phyloP scores from a whole-genome alignment of 1,140 invertebrate genomes.

The Manduca sexta region DNA sequence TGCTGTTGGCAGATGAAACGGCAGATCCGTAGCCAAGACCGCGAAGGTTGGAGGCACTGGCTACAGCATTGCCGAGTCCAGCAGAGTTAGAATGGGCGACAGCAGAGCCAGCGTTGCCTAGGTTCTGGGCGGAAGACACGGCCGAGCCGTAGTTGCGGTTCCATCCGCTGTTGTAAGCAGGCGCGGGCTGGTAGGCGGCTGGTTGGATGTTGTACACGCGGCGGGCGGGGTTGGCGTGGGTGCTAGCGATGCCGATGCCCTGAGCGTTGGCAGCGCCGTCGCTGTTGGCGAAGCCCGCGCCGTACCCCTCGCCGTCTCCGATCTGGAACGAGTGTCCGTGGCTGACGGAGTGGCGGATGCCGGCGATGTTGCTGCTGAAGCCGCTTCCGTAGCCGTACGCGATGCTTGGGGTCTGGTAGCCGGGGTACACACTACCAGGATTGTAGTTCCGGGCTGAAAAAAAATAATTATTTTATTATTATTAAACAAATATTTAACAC shows the following conservation, averaged over 20 bases:
- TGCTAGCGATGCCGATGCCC: constrained; percentile 7
- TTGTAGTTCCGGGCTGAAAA: constrained; percentile 5
- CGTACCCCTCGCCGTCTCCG: constrained; percentile 47
- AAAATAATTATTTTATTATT: too few species aligned
- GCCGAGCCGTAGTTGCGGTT: constrained; percentile 28
- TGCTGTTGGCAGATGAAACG: constrained; percentile 25
- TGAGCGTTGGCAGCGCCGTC: constrained; percentile 22
- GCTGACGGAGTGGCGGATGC: constrained; percentile 48
- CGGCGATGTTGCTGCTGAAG: constrained; percentile 57
- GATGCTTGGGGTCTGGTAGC: constrained; percentile 28
- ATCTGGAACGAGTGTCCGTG: constrained; percentile 46
- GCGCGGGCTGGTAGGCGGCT: constrained; percentile 14
- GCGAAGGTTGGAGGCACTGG: constrained; percentile 23
- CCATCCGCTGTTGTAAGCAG: constrained; percentile 24
- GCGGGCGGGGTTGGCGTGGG: constrained; percentile 8
- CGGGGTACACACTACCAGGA: constrained; percentile 3
- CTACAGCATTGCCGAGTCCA: constrained; percentile 23
- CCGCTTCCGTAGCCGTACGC: constrained; percentile 58
- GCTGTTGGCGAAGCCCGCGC: constrained; percentile 24
- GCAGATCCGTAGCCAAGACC: constrained; percentile 35
- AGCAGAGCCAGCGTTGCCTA: constrained; percentile 18
- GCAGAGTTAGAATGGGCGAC: constrained; percentile 20
- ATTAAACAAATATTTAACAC: too few species aligned
- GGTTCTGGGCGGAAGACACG: constrained; percentile 33
- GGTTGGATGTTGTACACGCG: constrained; percentile 12